Conservation (phyloP, 2,888 invertebrate species). For the Watsonalla cultraria region DNA sequence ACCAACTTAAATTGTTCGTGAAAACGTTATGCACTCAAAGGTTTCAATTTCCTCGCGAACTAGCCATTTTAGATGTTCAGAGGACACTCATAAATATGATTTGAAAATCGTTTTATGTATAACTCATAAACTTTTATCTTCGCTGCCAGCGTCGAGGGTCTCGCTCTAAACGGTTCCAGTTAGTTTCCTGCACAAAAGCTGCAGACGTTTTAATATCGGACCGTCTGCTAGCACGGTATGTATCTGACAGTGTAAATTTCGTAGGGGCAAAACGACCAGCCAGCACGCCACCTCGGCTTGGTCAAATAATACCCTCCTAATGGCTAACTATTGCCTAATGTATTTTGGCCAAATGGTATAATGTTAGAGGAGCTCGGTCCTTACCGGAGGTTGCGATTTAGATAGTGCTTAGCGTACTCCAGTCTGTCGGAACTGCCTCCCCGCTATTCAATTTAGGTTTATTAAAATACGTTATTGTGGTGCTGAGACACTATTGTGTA, state of each 20-base stretch:
- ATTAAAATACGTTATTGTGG: slow-evolving; percentile 46
- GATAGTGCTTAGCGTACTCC: slow-evolving; percentile 51
- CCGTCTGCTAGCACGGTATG: slow-evolving; percentile 53
- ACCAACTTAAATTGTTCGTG: slow-evolving; percentile 75
- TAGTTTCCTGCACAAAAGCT: slow-evolving; percentile 70
- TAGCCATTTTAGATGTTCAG: slow-evolving; percentile 69
- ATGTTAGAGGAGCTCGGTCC: slow-evolving; percentile 43
- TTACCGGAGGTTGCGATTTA: slow-evolving; percentile 58
- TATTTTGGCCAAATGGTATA: slow-evolving; percentile 69
- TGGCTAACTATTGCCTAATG: slow-evolving; percentile 74
- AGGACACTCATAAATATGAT: slow-evolving; percentile 74
- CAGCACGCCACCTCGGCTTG: slow-evolving; percentile 69
- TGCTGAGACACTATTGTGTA: slow-evolving; percentile 16
- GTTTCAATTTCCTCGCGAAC: slow-evolving; percentile 75
- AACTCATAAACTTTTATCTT: slow-evolving; percentile 77
- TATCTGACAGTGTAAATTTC: slow-evolving; percentile 70
- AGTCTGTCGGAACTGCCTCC: slow-evolving; percentile 39
- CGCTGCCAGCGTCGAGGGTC: slow-evolving; percentile 50
- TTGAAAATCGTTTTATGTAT: slow-evolving; percentile 78
- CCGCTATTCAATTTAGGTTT: slow-evolving; percentile 56
- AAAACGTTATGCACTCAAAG: slow-evolving; percentile 70
- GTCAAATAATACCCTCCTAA: slow-evolving; percentile 73
- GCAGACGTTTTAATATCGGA: slow-evolving; percentile 73
- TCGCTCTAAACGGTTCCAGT: slow-evolving; percentile 59
- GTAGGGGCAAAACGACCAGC: slow-evolving; percentile 55